These are phyloP conservation scores for Pinna nobilis DNA, from an alignment of 1,140 invertebrate species.

Conservation along the genomic window DNA sequence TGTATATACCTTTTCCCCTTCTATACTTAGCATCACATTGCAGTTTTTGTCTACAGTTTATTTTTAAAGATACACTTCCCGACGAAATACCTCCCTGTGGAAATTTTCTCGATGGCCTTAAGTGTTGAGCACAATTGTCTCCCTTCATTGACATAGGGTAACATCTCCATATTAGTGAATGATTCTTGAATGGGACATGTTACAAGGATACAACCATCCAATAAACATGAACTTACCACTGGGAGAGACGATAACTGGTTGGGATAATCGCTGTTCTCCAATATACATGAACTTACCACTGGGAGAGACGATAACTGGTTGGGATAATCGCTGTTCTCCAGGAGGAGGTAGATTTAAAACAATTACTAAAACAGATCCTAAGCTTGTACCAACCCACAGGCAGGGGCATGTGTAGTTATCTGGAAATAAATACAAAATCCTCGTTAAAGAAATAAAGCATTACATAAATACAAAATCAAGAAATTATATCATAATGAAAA, in stretches of 20 bases:
- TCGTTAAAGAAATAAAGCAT: no score
- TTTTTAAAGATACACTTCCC: not conserved
- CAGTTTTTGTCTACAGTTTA: not conserved
- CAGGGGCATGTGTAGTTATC: conserved; percentile 88
- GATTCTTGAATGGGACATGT: no score
- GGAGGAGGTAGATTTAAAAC: conserved; percentile 89
- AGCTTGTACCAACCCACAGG: conserved; percentile 96
- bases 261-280: conserved; percentile 86
- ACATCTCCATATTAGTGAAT: no score
- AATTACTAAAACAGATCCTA: conserved; percentile 95
- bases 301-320: conserved; percentile 92
- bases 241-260: conserved; percentile 92
- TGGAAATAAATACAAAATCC: conserved; percentile 76
- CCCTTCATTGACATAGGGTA: no score
- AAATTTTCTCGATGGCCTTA: no score
- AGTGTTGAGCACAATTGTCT: no score
- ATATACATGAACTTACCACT: conserved; percentile 83
- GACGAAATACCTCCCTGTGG: no score
- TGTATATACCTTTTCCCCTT: no score
- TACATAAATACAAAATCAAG: no score
- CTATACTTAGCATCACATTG: no score
- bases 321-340: conserved; percentile 85
- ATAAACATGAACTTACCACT: conserved; percentile 91
- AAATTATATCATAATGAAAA: no score
- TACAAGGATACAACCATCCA: no score